A percentile compares a stretch with the other conserved stretches of the same genome.
Evolutionary conservation across 2,888 invertebrate genomes (phyloP).

Genomic region (Erebia epiphron): DNA sequence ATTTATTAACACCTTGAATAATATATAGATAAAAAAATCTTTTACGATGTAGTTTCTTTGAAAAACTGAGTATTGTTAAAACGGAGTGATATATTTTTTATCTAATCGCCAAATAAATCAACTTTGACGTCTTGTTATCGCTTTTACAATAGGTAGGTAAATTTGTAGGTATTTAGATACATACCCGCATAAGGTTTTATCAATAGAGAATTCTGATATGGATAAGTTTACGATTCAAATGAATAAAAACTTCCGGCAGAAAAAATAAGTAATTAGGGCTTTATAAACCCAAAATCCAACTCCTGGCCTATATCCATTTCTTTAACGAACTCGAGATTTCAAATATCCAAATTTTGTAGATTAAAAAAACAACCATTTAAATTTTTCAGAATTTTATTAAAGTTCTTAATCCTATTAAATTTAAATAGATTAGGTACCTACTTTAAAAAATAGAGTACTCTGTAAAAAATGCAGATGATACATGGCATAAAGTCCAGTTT

Average conservation of each 20-base stretch:
- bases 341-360: too few species aligned
- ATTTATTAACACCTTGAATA: constrained; percentile 7
- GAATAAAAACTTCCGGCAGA: neutral
- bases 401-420: too few species aligned
- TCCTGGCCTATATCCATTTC: neutral
- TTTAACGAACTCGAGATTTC: too few species aligned
- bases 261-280: neutral
- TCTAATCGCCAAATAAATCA: constrained; percentile 41
- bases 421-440: too few species aligned
- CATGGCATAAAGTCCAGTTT: too few species aligned
- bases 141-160: constrained; percentile 40
- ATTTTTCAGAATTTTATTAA: too few species aligned
- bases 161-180: too few species aligned
- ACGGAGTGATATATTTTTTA: constrained; percentile 23
- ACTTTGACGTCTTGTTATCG: constrained; percentile 56
- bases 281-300: too few species aligned
- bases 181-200: constrained; percentile 42
- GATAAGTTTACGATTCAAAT: neutral
- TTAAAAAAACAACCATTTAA: too few species aligned
- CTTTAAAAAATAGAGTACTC: too few species aligned
- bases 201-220: constrained; percentile 21
- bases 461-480: too few species aligned
- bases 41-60: constrained; percentile 3
- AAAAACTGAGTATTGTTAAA: constrained; percentile 18
- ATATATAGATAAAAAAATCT: constrained; percentile 16